Evolutionary conservation across 2,888 invertebrate species (phyloP).

Genomic region (Globia sparganii): DNA sequence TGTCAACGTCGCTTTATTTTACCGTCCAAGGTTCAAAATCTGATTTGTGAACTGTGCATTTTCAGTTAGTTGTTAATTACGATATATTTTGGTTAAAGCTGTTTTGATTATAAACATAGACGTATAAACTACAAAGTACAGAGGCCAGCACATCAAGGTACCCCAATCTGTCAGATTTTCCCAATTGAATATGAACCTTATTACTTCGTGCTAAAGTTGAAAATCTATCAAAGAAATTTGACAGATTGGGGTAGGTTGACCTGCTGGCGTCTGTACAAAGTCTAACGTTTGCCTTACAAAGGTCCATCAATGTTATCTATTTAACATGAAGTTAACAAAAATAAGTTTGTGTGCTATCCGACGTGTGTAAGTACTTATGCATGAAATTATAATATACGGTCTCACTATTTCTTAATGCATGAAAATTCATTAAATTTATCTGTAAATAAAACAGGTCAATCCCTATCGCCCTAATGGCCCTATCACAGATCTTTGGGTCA

Average conservation of each 20-base stretch:
- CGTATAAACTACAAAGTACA: too few relatives aligned
- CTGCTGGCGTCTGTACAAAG: too few relatives aligned
- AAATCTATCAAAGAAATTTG: too few relatives aligned
- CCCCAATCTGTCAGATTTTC: too few relatives aligned
- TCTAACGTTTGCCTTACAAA: background rate
- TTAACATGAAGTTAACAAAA: conserved; percentile 34
- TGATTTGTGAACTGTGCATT: conserved; percentile 15
- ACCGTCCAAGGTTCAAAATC: conserved; percentile 45
- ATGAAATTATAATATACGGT: background rate
- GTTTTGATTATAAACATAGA: background rate
- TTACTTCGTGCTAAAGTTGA: too few relatives aligned
- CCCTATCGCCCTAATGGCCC: background rate
- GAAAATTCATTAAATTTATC: background rate
- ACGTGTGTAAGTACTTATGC: conserved; percentile 44
- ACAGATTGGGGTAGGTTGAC: too few relatives aligned
- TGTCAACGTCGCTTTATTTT: conserved; percentile 40
- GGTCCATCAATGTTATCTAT: background rate
- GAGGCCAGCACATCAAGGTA: too few relatives aligned
- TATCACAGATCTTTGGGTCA: background rate
- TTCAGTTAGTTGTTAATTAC: conserved; percentile 20
- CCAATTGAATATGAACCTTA: too few relatives aligned
- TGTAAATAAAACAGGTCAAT: background rate
- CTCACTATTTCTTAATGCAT: background rate
- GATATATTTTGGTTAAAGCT: background rate
- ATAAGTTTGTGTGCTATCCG: conserved; percentile 13